Evolutionary conservation across 2,113 vertebrate genomes (phyloP).

Genomic region (Chamaetylas fuelleborni): DNA sequence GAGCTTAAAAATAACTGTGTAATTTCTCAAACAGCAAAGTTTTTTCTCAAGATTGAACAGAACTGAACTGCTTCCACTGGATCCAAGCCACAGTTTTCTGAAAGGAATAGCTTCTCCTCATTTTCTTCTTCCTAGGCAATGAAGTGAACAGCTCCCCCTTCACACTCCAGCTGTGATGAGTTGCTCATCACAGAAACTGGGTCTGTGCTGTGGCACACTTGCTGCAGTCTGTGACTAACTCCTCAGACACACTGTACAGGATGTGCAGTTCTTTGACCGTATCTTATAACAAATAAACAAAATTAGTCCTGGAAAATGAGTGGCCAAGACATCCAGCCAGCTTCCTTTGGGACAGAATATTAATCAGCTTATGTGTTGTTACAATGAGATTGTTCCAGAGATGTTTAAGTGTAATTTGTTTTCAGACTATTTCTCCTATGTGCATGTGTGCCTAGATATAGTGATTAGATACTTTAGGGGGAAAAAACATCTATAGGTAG

Average conservation of each 20-base stretch:
- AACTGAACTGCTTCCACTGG: neutral
- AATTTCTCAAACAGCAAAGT: neutral
- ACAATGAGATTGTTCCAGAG: conserved; percentile 5
- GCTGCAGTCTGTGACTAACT: neutral
- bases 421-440: neutral
- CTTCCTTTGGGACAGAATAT: neutral
- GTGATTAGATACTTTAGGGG: neutral
- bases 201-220: neutral
- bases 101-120: neutral
- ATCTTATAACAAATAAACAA: neutral
- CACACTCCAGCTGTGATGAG: neutral
- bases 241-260: neutral
- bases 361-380: conserved; percentile 1
- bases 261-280: neutral
- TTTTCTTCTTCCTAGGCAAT: neutral
- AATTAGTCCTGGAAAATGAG: neutral
- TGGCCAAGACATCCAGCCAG: neutral
- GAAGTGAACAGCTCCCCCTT: neutral
- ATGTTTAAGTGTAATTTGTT: neutral
- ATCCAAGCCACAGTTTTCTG: neutral
- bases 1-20: neutral
- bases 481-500: neutral
- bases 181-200: neutral
- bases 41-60: neutral
- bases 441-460: neutral